Percentiles rank a stretch among this genome's conserved stretches.
Evolutionary conservation across 2,888 invertebrate genomes (phyloP).

Genomic region (Lymantria monacha): DNA sequence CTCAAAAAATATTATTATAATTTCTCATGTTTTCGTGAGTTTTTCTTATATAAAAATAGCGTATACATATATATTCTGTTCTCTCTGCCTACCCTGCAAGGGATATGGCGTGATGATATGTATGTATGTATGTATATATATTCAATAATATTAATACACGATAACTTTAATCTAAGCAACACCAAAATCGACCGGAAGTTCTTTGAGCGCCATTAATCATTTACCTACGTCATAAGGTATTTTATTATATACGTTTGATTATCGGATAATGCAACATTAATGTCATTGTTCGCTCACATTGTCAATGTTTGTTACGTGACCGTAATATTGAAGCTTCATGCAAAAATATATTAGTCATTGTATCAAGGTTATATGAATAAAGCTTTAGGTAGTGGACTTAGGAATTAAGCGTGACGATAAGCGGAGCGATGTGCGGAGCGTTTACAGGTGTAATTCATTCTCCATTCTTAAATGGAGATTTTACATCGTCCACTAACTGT

Average conservation of each 20-base stretch:
- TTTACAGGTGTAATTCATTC: too few species aligned
- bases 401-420: not conserved
- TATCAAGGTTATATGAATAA: conserved; percentile 21
- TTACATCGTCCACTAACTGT: too few species aligned
- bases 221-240: conserved; percentile 18
- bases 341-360: conserved; percentile 30
- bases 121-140: too few species aligned
- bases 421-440: not conserved
- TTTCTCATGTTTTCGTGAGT: too few species aligned
- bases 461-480: too few species aligned
- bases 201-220: conserved; percentile 10
- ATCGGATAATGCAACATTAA: conserved; percentile 41
- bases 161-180: conserved; percentile 2
- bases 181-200: conserved; percentile 3
- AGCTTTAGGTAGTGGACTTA: conserved; percentile 1
- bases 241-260: conserved; percentile 35
- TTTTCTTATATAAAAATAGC: too few species aligned
- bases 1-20: too few species aligned
- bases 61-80: too few species aligned
- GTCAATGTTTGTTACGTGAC: conserved; percentile 39
- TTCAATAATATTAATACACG: too few species aligned
- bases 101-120: too few species aligned
- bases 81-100: too few species aligned
- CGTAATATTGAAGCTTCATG: conserved; percentile 17
- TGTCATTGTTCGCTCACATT: conserved; percentile 46